phyloP scores from a whole-genome alignment of 2,888 invertebrate genomes.

The Silvanus unidentatus region DNA sequence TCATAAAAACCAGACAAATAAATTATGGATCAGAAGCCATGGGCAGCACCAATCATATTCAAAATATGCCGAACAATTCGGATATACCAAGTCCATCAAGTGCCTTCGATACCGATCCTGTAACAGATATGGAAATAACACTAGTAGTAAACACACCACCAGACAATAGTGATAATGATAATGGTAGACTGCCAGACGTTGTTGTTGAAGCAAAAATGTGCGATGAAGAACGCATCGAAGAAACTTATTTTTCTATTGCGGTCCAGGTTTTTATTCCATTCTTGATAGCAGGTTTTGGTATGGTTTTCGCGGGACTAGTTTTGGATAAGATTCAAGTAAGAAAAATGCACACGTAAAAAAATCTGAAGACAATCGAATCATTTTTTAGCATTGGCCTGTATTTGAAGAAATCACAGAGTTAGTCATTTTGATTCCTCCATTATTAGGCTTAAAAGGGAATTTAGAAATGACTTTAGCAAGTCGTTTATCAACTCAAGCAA shows the following conservation, averaged over 20 bases:
- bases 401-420: constrained; percentile 64
- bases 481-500: constrained; percentile 71
- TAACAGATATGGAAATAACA: constrained; percentile 39
- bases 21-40: constrained; percentile 45
- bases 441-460: constrained; percentile 76
- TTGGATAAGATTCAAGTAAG: constrained; percentile 65
- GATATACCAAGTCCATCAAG: constrained; percentile 37
- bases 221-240: constrained; percentile 45
- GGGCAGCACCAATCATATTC: constrained; percentile 43
- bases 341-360: too few species aligned
- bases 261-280: constrained; percentile 68
- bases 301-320: constrained; percentile 72
- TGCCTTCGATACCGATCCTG: constrained; percentile 37
- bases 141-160: constrained; percentile 30
- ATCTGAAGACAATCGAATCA: too few species aligned
- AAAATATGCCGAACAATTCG: constrained; percentile 33
- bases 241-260: constrained; percentile 56
- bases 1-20: constrained; percentile 35
- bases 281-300: constrained; percentile 70
- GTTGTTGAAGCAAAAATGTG: constrained; percentile 49
- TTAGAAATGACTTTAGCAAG: constrained; percentile 80
- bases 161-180: constrained; percentile 42
- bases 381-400: constrained; percentile 62
- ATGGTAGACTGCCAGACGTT: constrained; percentile 51
- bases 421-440: constrained; percentile 69